Base-by-base conservation (phyloP, 2,888 invertebrate species). In the Pyrocoelia pectoralis region DNA sequence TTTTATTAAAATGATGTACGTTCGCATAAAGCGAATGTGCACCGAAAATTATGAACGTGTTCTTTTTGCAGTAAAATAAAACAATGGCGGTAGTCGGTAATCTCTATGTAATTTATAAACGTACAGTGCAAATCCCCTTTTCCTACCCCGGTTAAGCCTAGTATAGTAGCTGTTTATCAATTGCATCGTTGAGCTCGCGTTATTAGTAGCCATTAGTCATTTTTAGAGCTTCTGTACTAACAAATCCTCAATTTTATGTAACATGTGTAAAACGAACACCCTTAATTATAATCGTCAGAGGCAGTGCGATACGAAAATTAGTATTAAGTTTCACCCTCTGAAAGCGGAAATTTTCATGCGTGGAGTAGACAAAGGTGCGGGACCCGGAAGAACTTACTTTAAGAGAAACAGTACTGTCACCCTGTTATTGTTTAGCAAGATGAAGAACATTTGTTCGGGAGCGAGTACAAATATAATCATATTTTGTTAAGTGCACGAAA, bases 361-460 rank as follows among this genome's bases (percentile, higher is more conserved):
- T 17, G 57, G n/a, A 52, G 52, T 43, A 54, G 41, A 58, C 57
- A 58, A 57, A 58, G 56, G 33, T 15, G 17, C 12, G 29, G 10
- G 10, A 33, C n/a, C 41, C 58, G 55, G 19, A 8, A 53, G 43
- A 24, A 29, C 49, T 54, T 63, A 58, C 52, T 63, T 33, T 52
- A 17, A 6, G 48, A 57, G 49, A 41, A 54, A 48, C 52, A 41
- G 14, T n/a, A 19, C 56, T 61, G 59, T 62, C 66, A 59, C 63
- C 62, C 58, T 24, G 40, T 61, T 62, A 62, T 66, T 58, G 52
- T 66, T 56, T 52, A 33, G 52, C 33, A 18, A 40, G 33, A 55
- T 56, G 66, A 65, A 60, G 61, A 65, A 63, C 70, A 67, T 70
- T 71, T 68, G 70, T 69, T 70, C 70, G 60, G 50, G 61, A 56